Evolutionary conservation across 2,113 vertebrate genomes (phyloP), one percentile per base, ranked within the genome.

Genomic region (Vulpes ferrilata): DNA sequence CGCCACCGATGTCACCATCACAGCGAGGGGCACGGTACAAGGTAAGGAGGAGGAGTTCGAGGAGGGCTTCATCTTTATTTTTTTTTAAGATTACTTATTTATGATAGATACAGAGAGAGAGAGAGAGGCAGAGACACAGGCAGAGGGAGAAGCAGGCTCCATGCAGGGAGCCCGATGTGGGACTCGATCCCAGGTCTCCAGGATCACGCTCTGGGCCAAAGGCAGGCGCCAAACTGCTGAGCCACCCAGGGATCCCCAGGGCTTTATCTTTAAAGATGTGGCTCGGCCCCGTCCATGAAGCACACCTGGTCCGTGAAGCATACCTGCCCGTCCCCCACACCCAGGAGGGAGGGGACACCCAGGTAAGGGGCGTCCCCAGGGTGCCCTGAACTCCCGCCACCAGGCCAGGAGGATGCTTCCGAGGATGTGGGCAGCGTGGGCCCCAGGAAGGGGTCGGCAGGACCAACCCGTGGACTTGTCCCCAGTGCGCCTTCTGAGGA

Each of bases 281-380:
- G 2, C 57, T 30, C 0, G 0, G 60, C 16, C 25, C 25, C 38
- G 35, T 25, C 83, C 11, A 1, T 0, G 1, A 69, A 81, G 7
- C 20, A 17, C 38, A 17, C 23, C 38, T 32, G 12, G n/a, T n/a
- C 83, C 11, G 1, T 0, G 1, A 69, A 81, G 7, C 20, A 17
- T 32, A 17, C 23, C 38, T 32, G 12, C 4, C 1, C 2, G 13
- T 10, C 19, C 80, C 11, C 0, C 7, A 3, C 55, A 17, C 25
- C 25, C 11, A 0, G 25, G 8, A 19, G 55, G 3, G 22, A 23
- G 19, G 35, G 69, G 80, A 62, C 43, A 64, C 30, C 3, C 13
- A 32, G 12, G 19, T 9, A 17, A 23, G 32, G 43, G 67, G 55
- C 1, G 0, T 19, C 2, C 25, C 65, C 57, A 17, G 82, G 11